A percentile compares a stretch with the other conserved stretches of the same genome.
These are phyloP conservation scores for Acanthiza pusilla DNA, from an alignment of 2,797 vertebrate genomes.

Conservation along the genomic window DNA sequence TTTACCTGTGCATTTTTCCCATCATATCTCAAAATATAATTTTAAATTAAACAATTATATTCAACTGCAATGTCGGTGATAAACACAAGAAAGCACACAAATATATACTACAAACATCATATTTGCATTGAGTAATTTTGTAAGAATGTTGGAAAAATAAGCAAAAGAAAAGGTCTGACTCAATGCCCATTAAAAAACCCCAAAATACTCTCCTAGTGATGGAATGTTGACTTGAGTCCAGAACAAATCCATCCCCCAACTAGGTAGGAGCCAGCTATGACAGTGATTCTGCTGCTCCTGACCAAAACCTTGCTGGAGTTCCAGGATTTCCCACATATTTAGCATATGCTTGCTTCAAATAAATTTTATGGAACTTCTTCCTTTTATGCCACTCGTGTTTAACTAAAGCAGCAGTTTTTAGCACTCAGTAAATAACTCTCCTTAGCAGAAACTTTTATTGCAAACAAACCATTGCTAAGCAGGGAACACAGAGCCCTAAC, in stretches of 20 bases:
- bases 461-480: background rate
- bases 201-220: background rate
- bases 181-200: background rate
- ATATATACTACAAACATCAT: background rate
- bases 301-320: background rate
- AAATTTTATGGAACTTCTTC: background rate
- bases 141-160: background rate
- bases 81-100: background rate
- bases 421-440: background rate
- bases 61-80: background rate
- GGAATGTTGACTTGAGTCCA: background rate
- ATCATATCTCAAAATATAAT: accelerated
- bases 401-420: background rate
- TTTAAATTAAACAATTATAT: background rate
- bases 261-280: background rate
- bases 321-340: background rate
- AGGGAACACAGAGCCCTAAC: background rate
- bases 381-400: background rate
- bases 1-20: background rate
- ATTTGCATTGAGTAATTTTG: background rate
- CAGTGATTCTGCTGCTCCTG: background rate
- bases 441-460: background rate
- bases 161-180: background rate
- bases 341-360: background rate
- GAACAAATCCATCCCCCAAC: background rate